phyloP scores from a whole-genome alignment of 1,140 invertebrate species.

The Aleiodes sp. region DNA sequence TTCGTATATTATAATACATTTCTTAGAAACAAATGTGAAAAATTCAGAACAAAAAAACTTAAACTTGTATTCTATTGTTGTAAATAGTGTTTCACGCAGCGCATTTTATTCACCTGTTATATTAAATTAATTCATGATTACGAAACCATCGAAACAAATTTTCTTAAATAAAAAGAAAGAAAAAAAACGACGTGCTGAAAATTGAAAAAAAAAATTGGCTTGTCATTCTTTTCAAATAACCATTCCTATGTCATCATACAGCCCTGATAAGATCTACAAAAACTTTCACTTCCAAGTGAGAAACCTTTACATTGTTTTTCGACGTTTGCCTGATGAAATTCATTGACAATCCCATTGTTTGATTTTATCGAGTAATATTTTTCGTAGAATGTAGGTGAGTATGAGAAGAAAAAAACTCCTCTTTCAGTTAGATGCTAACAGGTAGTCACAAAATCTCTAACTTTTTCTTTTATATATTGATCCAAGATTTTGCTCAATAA shows the following conservation, averaged over 20 bases:
- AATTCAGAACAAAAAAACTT: slow-evolving; percentile 18
- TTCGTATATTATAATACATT: slow-evolving; percentile 29
- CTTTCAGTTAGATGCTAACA: background rate
- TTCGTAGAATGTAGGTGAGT: background rate
- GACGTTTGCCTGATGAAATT: background rate
- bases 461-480: background rate
- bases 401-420: background rate
- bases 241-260: background rate
- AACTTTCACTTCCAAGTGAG: slow-evolving; percentile 3
- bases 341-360: slow-evolving; percentile 7
- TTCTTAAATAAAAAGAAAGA: background rate
- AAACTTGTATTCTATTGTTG: slow-evolving; percentile 30
- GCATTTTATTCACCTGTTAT: slow-evolving; percentile 29
- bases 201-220: background rate
- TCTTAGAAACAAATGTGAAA: slow-evolving; percentile 28
- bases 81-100: slow-evolving; percentile 20
- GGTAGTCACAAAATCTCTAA: background rate
- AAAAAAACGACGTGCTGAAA: background rate
- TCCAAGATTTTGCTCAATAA: background rate
- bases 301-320: slow-evolving; percentile 9
- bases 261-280: background rate
- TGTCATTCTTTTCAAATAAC: slow-evolving; percentile 7
- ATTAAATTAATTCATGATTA: slow-evolving; percentile 25
- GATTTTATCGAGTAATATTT: slow-evolving; percentile 7
- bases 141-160: background rate